Percentiles rank a stretch among this genome's conserved stretches.
These are phyloP conservation scores for Brachionus asplanchnoidis DNA, from an alignment of 1,140 invertebrate species.

Conservation along the genomic window DNA sequence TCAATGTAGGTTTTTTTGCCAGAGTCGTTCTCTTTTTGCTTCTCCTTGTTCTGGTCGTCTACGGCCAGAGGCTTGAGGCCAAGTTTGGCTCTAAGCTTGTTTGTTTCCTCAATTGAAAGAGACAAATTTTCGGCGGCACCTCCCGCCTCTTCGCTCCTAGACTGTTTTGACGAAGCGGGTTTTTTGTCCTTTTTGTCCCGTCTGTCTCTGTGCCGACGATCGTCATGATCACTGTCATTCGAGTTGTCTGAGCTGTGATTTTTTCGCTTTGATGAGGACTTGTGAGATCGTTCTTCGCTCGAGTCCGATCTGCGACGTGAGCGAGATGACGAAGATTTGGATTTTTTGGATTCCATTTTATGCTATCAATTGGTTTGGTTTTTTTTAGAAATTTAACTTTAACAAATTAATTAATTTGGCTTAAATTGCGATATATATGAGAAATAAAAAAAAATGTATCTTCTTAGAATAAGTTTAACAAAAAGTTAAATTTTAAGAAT, in stretches of 20 bases:
- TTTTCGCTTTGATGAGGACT: neutral
- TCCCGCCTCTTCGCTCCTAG: neutral
- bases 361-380: neutral
- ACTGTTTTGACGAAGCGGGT: neutral
- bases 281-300: neutral
- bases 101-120: constrained; percentile 38
- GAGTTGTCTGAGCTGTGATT: constrained; percentile 1
- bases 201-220: neutral
- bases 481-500: no score
- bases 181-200: neutral
- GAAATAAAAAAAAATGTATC: neutral
- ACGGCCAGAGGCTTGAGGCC: constrained; percentile 16
- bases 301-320: neutral
- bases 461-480: neutral
- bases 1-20: constrained; percentile 34
- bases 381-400: neutral
- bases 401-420: neutral
- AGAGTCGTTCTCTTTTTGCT: neutral
- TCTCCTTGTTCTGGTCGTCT: neutral
- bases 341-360: neutral
- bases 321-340: neutral
- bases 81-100: constrained; percentile 30
- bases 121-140: neutral
- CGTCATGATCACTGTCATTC: neutral
- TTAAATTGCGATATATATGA: neutral